phyloP scores from a whole-genome alignment of 1,140 invertebrate species.

The Bombus huntii region DNA sequence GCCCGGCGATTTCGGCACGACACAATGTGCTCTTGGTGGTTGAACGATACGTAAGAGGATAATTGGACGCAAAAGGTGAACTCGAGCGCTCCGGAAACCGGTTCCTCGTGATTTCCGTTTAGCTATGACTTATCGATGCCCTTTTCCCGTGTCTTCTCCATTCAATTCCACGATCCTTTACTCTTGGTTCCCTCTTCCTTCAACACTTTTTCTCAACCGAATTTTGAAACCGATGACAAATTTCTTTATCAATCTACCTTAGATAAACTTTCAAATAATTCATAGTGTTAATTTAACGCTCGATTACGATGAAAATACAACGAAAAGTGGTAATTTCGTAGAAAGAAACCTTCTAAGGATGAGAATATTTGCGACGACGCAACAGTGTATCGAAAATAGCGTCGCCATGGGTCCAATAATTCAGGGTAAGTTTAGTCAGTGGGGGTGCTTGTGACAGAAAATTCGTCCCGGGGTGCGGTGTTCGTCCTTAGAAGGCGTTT shows the following conservation, averaged over 20 bases:
- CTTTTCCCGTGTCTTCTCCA: too few species aligned
- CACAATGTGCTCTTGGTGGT: constrained; percentile 15
- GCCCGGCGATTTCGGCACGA: constrained; percentile 20
- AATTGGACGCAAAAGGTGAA: constrained; percentile 22
- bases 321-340: too few species aligned
- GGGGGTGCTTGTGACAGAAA: constrained; percentile 46
- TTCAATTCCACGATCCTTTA: neutral
- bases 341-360: neutral
- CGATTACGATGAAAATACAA: too few species aligned
- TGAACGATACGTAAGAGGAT: constrained; percentile 20
- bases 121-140: neutral
- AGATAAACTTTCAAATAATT: too few species aligned
- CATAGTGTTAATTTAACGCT: too few species aligned
- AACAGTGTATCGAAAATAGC: neutral
- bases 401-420: constrained; percentile 24
- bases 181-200: neutral
- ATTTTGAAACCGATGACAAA: too few species aligned
- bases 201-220: too few species aligned
- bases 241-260: too few species aligned
- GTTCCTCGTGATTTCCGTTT: constrained; percentile 24
- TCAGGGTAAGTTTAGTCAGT: neutral
- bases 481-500: constrained; percentile 57
- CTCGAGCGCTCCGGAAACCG: neutral
- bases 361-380: neutral
- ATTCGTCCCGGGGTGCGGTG: constrained; percentile 52